phyloP scores from a whole-genome alignment of 2,888 invertebrate genomes.

The Tetramorium bicarinatum region DNA sequence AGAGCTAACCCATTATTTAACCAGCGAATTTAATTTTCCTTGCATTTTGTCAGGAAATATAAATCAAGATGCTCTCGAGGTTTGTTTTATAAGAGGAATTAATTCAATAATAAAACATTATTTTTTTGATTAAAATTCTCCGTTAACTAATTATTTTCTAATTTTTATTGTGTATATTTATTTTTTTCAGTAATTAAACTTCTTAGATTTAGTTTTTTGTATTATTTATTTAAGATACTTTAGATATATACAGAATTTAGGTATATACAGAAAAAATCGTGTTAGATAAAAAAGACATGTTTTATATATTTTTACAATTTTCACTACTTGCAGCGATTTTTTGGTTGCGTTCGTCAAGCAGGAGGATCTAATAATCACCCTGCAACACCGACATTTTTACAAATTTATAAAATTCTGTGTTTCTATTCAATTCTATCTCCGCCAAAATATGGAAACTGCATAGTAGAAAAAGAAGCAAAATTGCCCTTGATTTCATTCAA shows the following conservation, averaged over 20 bases:
- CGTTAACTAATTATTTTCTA: no score
- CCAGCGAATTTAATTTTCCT: background rate
- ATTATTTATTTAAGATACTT: no score
- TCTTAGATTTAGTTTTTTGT: no score
- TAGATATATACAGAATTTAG: no score
- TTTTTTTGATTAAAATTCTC: no score
- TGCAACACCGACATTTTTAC: background rate
- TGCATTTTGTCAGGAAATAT: background rate
- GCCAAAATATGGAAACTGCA: background rate
- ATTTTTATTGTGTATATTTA: background rate
- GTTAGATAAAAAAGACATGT: no score
- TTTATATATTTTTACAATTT: no score
- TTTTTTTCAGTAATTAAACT: background rate
- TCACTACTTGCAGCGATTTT: background rate
- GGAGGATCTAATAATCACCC: constrained; percentile 3
- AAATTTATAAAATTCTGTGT: constrained; percentile 9
- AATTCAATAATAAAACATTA: no score
- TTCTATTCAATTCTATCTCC: background rate
- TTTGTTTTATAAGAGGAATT: background rate
- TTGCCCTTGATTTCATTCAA: background rate
- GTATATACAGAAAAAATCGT: background rate
- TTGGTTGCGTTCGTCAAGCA: constrained; percentile 4
- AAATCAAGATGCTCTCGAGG: constrained; percentile 12
- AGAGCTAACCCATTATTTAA: background rate
- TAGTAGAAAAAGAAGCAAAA: background rate